Conservation (phyloP, 35 echinoderm and acorn worm genomes). For the Amphiura filiformis region DNA sequence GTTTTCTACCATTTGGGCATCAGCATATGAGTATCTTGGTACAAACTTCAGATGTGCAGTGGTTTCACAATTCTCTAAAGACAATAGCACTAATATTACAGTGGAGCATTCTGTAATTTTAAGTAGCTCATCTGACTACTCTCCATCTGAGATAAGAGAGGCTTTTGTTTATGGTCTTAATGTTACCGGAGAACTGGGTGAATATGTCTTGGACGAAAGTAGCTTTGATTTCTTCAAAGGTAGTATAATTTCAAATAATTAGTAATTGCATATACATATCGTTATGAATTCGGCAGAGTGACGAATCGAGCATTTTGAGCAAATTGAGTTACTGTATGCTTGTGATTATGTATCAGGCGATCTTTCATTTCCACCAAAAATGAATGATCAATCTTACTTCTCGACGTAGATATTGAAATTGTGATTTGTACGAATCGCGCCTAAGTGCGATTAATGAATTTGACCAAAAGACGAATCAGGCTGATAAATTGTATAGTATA, state of each 20-base stretch:
- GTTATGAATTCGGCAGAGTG: too few species aligned
- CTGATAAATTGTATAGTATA: too few species aligned
- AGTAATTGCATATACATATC: too few species aligned
- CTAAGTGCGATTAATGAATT: too few species aligned
- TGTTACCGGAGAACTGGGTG: neutral
- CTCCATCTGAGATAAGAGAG: neutral
- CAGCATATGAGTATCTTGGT: neutral
- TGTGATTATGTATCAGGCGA: too few species aligned
- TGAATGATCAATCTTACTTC: too few species aligned
- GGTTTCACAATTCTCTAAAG: neutral
- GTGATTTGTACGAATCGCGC: too few species aligned
- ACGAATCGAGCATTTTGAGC: too few species aligned
- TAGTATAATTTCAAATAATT: neutral
- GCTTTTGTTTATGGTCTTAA: slow-evolving; percentile 5
- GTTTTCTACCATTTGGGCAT: neutral
- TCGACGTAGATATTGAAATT: too few species aligned
- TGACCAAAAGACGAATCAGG: too few species aligned
- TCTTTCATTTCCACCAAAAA: too few species aligned
- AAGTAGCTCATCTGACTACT: neutral
- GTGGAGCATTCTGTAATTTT: neutral
- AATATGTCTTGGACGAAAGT: neutral
- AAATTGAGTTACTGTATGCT: too few species aligned
- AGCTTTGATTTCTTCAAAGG: neutral
- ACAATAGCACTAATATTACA: neutral
- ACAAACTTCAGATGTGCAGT: neutral